Evolutionary conservation across 2,797 vertebrate genomes (phyloP).

Genomic region (Channallabes apus): DNA sequence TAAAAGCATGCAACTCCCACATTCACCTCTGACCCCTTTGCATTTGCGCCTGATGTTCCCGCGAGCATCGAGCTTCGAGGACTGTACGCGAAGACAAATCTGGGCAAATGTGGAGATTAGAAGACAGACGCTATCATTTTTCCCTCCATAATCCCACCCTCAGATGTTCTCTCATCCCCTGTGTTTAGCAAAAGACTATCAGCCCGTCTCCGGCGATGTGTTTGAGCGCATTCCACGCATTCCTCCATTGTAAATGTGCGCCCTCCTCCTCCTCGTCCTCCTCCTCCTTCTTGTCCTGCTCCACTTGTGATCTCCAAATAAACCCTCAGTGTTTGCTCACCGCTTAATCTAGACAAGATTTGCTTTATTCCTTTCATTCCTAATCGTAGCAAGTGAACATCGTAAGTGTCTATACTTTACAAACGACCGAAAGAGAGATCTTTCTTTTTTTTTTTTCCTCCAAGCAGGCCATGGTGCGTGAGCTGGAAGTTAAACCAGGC

Average conservation of each 20-base stretch:
- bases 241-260: constrained; percentile 51
- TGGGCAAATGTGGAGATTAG: not conserved
- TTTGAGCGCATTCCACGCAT: constrained; percentile 60
- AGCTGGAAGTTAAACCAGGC: constrained; percentile 43
- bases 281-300: constrained; percentile 5
- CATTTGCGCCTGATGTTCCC: not conserved
- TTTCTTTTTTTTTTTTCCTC: too few relatives aligned
- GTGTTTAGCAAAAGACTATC: constrained; percentile 34
- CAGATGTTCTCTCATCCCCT: constrained; percentile 31
- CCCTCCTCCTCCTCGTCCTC: constrained; percentile 16
- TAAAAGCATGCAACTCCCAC: not conserved
- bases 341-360: constrained; percentile 34
- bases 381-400: constrained; percentile 25
- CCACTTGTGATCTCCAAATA: constrained; percentile 17
- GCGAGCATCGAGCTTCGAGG: not conserved
- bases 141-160: constrained; percentile 27
- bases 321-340: constrained; percentile 39
- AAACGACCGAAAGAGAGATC: constrained; percentile 10
- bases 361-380: not conserved
- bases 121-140: not conserved
- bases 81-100: not conserved
- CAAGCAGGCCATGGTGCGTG: not conserved
- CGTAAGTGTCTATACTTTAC: constrained; percentile 11
- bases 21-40: not conserved
- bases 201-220: constrained; percentile 41